These are phyloP conservation scores for Syrphus vitripennis DNA, from an alignment of 2,888 invertebrate genomes.

Conservation along the genomic window DNA sequence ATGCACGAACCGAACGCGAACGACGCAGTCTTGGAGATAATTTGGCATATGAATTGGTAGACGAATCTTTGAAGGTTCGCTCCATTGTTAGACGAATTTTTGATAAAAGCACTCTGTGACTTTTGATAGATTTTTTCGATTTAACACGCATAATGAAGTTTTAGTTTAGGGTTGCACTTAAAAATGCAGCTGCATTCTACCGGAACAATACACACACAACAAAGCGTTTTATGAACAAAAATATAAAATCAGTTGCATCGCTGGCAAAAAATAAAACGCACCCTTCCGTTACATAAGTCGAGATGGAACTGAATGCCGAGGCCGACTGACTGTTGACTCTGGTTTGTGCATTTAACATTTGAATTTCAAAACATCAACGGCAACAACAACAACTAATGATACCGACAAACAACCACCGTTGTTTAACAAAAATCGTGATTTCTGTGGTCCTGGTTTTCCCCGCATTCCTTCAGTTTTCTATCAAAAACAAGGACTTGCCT, in stretches of 20 bases:
- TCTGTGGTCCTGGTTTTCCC: conserved; percentile 53
- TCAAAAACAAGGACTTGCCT: background rate
- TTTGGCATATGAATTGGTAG: conserved; percentile 50
- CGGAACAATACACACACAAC: background rate
- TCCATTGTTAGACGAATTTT: conserved; percentile 69
- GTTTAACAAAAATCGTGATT: conserved; percentile 40
- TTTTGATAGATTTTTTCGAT: conserved; percentile 25
- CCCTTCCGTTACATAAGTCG: conserved; percentile 28
- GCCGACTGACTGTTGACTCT: background rate
- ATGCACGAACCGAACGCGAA: conserved; percentile 87
- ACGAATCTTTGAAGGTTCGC: conserved; percentile 64
- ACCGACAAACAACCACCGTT: background rate
- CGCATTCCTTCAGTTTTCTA: conserved; percentile 7
- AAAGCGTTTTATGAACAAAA: background rate
- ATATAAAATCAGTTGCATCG: background rate
- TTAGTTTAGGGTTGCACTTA: background rate
- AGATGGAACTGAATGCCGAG: conserved; percentile 45
- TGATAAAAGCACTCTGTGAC: conserved; percentile 38
- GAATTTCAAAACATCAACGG: background rate
- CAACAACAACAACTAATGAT: background rate
- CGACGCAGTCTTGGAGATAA: conserved; percentile 81
- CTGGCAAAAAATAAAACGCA: background rate
- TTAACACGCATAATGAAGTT: conserved; percentile 53
- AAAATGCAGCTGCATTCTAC: conserved; percentile 54
- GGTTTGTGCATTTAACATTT: background rate